Evolutionary conservation across 1,140 invertebrate genomes (phyloP), one percentile per base, ranked within the genome.

Genomic region (Drosophila kanapiae): DNA sequence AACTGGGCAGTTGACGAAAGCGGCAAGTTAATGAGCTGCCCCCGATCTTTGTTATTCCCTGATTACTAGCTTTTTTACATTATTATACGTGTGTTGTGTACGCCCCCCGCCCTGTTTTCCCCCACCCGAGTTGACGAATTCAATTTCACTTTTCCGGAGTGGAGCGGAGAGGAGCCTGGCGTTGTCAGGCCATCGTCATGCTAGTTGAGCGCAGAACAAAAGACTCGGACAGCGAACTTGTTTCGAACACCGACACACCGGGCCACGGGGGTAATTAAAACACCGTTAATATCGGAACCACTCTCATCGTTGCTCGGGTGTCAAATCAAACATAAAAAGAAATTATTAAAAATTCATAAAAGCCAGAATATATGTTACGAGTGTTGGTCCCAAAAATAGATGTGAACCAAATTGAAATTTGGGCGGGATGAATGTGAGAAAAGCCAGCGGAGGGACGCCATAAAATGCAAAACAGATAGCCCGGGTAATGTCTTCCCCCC

Each of bases 311-410:
- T n/a, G 75, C 65, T 62, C 64, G 67, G 81, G 85, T 90, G 85
- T 90, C 85, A 90, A 90, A 90, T 85, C 85, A 90, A 90, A 90
- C 81, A 90, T 85, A 90, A 90, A 79, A 84, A 87, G 65, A 90
- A 81, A 88, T 90, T 88, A 88, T 88, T 85, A 85, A 76, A 84
- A 90, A 88, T 90, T 78, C 85, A 88, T 90, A 84, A 84, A 75
- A 80, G 74, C 13, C 59, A 40, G 69, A 53, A 56, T 47, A 37
- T 23, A 57, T n/a, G 45, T 57, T 56, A 56, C 53, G 53, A 56
- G 53, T 37, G 33, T 14, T 68, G 27, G 27, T 18, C 51, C 33
- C 9, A 48, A 58, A 54, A 57, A 59, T n/a, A 72, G 29, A 72
- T 72, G 37, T 58, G 43, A 71, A 72, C 35, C 38, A 72, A 72